Evolutionary conservation across 2,888 invertebrate species (phyloP).

Genomic region (Drosophila fulvimacula): DNA sequence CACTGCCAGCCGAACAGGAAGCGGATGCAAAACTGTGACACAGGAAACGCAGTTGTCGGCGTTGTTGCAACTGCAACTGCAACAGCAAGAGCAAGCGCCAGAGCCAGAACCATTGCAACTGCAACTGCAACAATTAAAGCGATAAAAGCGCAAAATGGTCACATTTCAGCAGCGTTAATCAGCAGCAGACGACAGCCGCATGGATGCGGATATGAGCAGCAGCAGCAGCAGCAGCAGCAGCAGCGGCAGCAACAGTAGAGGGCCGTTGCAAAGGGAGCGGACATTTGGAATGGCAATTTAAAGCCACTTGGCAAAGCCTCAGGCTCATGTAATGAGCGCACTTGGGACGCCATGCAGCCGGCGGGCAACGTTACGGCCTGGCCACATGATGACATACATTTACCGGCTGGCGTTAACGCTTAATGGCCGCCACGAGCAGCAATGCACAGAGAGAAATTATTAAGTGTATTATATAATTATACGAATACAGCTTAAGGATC

Average conservation of each 20-base stretch:
- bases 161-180: slow-evolving; percentile 71
- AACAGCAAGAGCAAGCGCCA: slow-evolving; percentile 14
- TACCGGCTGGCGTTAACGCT: slow-evolving; percentile 26
- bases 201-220: slow-evolving; percentile 36
- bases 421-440: slow-evolving; percentile 32
- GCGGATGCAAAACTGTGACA: slow-evolving; percentile 76
- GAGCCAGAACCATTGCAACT: slow-evolving; percentile 15
- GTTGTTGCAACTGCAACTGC: slow-evolving; percentile 22
- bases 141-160: slow-evolving; percentile 72
- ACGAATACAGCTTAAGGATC: no score
- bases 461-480: no score
- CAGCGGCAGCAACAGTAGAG: background rate
- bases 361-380: slow-evolving; percentile 4
- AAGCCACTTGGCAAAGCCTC: slow-evolving; percentile 59
- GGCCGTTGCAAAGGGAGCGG: background rate
- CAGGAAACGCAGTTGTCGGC: slow-evolving; percentile 56
- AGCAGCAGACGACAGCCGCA: slow-evolving; percentile 56
- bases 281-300: slow-evolving; percentile 42
- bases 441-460: slow-evolving; percentile 1
- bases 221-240: slow-evolving; percentile 8
- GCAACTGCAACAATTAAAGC: slow-evolving; percentile 73
- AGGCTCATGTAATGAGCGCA: slow-evolving; percentile 64
- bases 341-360: slow-evolving; percentile 41
- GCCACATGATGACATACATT: slow-evolving; percentile 67
- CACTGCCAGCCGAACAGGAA: slow-evolving; percentile 45